These are phyloP conservation scores for Hyles euphorbiae DNA, from an alignment of 1,140 invertebrate genomes.

Conservation along the genomic window DNA sequence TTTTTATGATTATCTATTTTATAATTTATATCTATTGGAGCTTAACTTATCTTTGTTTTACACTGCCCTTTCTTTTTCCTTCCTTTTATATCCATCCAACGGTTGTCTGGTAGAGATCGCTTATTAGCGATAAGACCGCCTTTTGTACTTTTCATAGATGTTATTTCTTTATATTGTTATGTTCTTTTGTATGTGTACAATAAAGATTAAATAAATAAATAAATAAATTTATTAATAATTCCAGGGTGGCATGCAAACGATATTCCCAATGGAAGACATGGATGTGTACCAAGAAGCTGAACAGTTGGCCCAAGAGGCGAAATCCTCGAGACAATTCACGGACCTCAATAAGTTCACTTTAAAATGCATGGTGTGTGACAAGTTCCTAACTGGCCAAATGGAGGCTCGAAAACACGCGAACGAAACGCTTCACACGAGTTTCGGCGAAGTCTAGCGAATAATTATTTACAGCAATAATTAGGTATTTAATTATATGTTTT, in stretches of 20 bases:
- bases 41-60: too few relatives aligned
- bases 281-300: slow-evolving; percentile 85
- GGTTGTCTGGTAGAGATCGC: too few relatives aligned
- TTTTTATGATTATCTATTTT: too few relatives aligned
- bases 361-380: slow-evolving; percentile 87
- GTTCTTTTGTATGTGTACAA: too few relatives aligned
- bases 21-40: too few relatives aligned
- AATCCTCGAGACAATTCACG: slow-evolving; percentile 91
- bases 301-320: slow-evolving; percentile 90
- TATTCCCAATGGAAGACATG: slow-evolving; percentile 87
- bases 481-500: background rate
- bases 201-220: too few relatives aligned
- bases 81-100: too few relatives aligned
- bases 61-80: too few relatives aligned
- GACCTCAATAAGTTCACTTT: slow-evolving; percentile 92
- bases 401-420: slow-evolving; percentile 91
- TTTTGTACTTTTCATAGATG: too few relatives aligned
- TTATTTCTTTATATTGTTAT: too few relatives aligned
- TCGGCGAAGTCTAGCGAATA: slow-evolving; percentile 85
- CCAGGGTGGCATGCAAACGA: slow-evolving; percentile 83
- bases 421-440: slow-evolving; percentile 88
- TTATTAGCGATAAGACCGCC: too few relatives aligned
- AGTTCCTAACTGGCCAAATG: slow-evolving; percentile 83
- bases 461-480: background rate
- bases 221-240: slow-evolving; percentile 20